These are phyloP conservation scores for Patella pellucida DNA, from an alignment of 2,888 invertebrate species.

Conservation along the genomic window DNA sequence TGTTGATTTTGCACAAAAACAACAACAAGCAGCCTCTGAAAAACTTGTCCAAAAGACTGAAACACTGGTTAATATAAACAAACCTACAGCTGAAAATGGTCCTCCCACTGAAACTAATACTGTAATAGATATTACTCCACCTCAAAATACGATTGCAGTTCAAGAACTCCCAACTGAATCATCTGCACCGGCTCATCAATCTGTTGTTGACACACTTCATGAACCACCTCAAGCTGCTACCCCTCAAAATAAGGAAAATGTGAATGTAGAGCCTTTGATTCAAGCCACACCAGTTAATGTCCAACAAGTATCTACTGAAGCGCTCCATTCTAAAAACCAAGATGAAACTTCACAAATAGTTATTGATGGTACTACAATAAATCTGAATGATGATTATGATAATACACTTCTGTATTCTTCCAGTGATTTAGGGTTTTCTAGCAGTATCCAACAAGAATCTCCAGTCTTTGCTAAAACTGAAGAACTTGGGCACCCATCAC, in stretches of 20 bases:
- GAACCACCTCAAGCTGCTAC: background rate
- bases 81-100: no score
- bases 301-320: background rate
- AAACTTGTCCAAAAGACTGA: background rate
- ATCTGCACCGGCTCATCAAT: no score
- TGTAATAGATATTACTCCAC: no score
- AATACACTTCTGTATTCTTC: slow-evolving; percentile 1
- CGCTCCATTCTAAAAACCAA: background rate
- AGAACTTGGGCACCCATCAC: background rate
- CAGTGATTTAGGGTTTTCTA: background rate
- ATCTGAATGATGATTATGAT: slow-evolving; percentile 19
- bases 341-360: slow-evolving; percentile 13
- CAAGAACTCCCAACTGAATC: no score
- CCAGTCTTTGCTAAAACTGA: background rate
- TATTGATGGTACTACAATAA: slow-evolving; percentile 24
- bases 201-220: no score
- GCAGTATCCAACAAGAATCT: background rate
- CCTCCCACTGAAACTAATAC: no score
- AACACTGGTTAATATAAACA: no score
- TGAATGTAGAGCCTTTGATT: background rate
- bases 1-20: no score
- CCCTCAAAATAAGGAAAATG: background rate
- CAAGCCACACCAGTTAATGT: slow-evolving; percentile 5
- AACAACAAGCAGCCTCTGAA: background rate
- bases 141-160: no score